A percentile compares a stretch with the other conserved stretches of the same genome.
These are phyloP conservation scores for Choristoneura rosaceana DNA, from an alignment of 2,888 invertebrate genomes.

Conservation along the genomic window DNA sequence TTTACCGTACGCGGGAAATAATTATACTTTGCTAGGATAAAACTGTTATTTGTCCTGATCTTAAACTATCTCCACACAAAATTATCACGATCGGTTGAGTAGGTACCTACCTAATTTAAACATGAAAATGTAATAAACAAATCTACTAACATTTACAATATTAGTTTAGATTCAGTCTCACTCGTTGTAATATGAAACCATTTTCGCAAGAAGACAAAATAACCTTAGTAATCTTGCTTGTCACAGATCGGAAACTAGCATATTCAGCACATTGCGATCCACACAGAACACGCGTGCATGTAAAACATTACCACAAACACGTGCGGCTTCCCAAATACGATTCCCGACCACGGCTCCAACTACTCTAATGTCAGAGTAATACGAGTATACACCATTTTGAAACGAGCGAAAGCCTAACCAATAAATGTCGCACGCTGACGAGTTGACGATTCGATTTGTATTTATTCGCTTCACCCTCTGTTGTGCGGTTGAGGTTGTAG, in stretches of 20 bases:
- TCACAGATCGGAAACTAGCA: not conserved
- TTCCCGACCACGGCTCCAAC: not conserved
- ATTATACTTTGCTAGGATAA: too few relatives aligned
- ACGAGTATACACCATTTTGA: constrained; percentile 7
- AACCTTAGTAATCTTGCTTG: too few relatives aligned
- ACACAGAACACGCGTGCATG: not conserved
- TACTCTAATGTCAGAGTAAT: not conserved
- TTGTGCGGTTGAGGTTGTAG: not conserved
- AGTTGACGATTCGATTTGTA: constrained; percentile 40
- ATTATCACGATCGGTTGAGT: too few relatives aligned
- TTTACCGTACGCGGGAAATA: too few relatives aligned
- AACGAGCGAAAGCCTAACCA: constrained; percentile 11
- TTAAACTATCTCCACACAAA: too few relatives aligned
- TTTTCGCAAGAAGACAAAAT: too few relatives aligned
- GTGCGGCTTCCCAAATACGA: not conserved
- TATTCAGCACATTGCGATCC: not conserved
- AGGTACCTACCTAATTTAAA: too few relatives aligned
- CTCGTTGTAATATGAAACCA: too few relatives aligned
- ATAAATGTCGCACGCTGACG: constrained; percentile 30
- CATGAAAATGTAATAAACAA: too few relatives aligned
- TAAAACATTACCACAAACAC: constrained; percentile 21
- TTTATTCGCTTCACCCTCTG: constrained; percentile 29
- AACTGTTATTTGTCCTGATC: too few relatives aligned
- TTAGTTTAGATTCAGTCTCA: too few relatives aligned
- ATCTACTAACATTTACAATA: too few relatives aligned